Evolutionary conservation across 2,113 vertebrate species (phyloP).

Genomic region (Parus major): DNA sequence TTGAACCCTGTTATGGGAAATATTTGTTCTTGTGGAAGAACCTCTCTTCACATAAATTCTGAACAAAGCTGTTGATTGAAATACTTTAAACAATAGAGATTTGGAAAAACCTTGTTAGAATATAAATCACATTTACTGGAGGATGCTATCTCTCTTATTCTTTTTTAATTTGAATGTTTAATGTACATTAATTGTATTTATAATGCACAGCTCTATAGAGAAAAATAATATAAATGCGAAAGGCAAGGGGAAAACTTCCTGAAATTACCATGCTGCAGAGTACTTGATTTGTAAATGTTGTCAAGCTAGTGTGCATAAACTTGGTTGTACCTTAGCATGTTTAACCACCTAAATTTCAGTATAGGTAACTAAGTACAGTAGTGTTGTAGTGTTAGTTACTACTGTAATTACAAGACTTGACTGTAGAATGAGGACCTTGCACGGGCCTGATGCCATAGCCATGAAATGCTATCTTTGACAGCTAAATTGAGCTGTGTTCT

Average conservation of each 20-base stretch:
- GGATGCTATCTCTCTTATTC: background rate
- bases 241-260: background rate
- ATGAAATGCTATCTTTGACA: background rate
- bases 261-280: background rate
- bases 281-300: background rate
- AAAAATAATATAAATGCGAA: background rate
- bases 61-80: background rate
- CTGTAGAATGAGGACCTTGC: background rate
- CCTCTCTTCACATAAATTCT: background rate
- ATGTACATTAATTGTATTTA: background rate
- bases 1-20: background rate
- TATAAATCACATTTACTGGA: background rate
- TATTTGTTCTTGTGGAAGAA: background rate
- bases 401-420: background rate
- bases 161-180: background rate
- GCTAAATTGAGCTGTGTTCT: background rate
- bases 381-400: background rate
- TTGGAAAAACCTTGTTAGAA: background rate
- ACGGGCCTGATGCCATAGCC: background rate
- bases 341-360: background rate
- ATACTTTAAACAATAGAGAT: background rate
- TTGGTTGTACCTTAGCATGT: background rate
- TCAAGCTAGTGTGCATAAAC: accelerated
- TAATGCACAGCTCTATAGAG: background rate
- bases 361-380: background rate